A percentile compares a stretch with the other conserved stretches of the same genome.
Conservation (phyloP, 1,140 invertebrate genomes). For the Euura saliciscinereae region DNA sequence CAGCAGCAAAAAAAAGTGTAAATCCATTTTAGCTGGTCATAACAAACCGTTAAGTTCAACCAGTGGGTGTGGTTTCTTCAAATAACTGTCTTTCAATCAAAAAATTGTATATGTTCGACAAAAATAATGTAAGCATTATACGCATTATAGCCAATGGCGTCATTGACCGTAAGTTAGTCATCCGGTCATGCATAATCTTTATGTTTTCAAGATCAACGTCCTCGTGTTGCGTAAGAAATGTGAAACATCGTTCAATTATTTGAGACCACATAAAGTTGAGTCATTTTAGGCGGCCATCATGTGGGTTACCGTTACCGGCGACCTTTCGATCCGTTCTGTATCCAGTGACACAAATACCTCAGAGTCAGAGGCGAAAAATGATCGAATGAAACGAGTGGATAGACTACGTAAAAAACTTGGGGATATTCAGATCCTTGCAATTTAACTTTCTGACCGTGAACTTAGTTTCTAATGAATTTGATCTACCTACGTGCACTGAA, state of each 20-base stretch:
- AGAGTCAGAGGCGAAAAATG: neutral
- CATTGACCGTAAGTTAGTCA: neutral
- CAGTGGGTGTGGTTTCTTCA: no score
- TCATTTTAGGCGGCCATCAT: slow-evolving; percentile 1
- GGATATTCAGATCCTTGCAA: no score
- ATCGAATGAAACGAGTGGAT: neutral
- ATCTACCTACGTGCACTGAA: no score
- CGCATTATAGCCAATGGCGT: neutral
- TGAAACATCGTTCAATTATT: neutral
- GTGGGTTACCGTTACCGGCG: neutral
- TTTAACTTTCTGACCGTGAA: no score
- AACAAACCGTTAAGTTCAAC: no score
- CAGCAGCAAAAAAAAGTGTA: no score
- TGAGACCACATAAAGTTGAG: neutral
- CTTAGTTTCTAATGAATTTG: no score
- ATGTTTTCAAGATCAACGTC: neutral
- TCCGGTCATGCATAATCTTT: neutral
- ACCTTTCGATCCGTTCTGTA: slow-evolving; percentile 7
- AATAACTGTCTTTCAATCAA: no score
- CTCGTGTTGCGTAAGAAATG: neutral
- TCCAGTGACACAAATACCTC: slow-evolving; percentile 7
- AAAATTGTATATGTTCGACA: no score
- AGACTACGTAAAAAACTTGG: no score
- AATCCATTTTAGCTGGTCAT: no score
- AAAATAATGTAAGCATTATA: no score